phyloP scores from a whole-genome alignment of 2,797 vertebrate species.

The Anisognathus igniventris region DNA sequence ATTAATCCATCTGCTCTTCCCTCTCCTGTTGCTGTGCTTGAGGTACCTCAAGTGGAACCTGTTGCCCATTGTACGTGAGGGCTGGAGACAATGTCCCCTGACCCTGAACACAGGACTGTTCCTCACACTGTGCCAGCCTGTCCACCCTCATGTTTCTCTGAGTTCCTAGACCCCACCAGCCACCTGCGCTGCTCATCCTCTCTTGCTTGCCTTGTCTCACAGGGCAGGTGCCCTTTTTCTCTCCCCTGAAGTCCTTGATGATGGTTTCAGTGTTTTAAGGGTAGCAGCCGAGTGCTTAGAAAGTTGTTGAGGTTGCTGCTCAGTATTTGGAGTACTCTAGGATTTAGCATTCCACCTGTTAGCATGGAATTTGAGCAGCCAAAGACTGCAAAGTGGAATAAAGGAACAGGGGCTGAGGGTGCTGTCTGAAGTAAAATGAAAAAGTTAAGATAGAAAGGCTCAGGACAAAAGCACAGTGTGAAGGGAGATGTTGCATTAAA shows the following conservation, averaged over 20 bases:
- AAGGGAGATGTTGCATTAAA: background rate
- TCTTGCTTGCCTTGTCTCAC: background rate
- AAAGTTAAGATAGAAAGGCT: background rate
- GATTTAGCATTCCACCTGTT: background rate
- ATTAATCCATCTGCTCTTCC: background rate
- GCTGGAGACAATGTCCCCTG: background rate
- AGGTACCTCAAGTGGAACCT: background rate
- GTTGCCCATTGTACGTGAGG: fast-evolving
- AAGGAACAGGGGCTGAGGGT: background rate
- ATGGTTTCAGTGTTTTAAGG: background rate
- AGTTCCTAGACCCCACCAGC: background rate
- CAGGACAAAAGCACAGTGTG: background rate
- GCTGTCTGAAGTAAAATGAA: background rate
- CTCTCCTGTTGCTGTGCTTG: background rate
- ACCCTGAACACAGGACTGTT: background rate
- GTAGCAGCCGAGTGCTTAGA: background rate
- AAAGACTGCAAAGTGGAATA: background rate
- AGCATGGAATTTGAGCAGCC: background rate
- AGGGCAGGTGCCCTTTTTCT: background rate
- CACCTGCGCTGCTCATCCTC: background rate
- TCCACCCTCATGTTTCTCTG: background rate
- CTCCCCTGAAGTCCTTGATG: background rate
- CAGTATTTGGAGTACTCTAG: background rate
- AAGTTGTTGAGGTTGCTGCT: background rate
- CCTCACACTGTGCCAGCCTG: background rate